Percentiles rank a stretch among this genome's conserved stretches.
These are phyloP conservation scores for Semotilus atromaculatus DNA, from an alignment of 2,797 vertebrate genomes.

Conservation along the genomic window DNA sequence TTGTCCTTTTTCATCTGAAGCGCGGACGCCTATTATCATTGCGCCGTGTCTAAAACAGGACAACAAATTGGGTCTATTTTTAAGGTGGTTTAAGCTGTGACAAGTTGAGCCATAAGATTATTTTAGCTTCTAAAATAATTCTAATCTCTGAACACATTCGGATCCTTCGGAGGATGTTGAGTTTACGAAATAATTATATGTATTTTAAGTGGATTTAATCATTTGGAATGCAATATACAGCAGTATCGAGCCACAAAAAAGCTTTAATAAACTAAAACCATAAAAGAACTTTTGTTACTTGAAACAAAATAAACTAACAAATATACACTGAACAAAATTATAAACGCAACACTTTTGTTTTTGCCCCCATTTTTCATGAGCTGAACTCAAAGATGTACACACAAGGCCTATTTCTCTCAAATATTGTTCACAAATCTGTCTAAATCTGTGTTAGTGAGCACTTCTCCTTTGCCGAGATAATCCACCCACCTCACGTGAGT, in stretches of 20 bases:
- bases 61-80: constrained; percentile 52
- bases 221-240: neutral
- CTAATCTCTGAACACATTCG: neutral
- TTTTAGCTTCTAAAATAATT: constrained; percentile 22
- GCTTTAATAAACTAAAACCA: neutral
- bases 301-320: neutral
- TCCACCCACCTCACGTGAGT: too few relatives aligned
- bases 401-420: too few relatives aligned
- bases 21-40: constrained; percentile 49
- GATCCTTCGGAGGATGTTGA: neutral
- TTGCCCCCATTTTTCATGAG: too few relatives aligned
- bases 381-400: too few relatives aligned
- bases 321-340: too few relatives aligned
- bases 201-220: neutral
- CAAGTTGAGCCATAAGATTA: constrained; percentile 24
- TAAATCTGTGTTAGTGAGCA: too few relatives aligned
- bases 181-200: neutral
- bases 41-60: constrained; percentile 42
- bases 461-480: too few relatives aligned
- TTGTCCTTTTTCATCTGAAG: constrained; percentile 53
- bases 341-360: too few relatives aligned
- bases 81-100: constrained; percentile 40
- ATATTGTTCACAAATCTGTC: too few relatives aligned
- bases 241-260: neutral
- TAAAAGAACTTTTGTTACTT: neutral